Evolutionary conservation across 2,888 invertebrate species (phyloP), one percentile per base, ranked within the genome.

Genomic region (Helleia helle): DNA sequence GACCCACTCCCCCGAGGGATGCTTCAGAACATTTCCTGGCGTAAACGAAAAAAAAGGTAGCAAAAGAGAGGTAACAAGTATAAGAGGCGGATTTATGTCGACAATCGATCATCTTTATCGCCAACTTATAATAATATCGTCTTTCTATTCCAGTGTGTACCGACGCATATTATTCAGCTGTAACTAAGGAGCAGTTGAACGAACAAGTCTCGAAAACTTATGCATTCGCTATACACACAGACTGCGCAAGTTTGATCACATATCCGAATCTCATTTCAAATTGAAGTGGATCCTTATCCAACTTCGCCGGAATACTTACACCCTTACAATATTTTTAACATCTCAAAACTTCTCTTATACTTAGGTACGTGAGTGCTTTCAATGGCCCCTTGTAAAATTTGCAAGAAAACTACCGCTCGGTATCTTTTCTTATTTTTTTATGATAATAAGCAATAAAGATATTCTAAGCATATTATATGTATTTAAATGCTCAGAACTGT

Each of bases 231-330:
- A 22, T 22, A 22, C 22, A 22, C 8, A 22, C 22, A 22, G 22
- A 22, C 28, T 14, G 28, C 12, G 12, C 34, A 34, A 34, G 18
- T 34, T 34, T 34, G 34, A 34, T 34, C 34, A 22, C 34, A 22
- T 34, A 34, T 34, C 34, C 34, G 22, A 34, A 34, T 34, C 34
- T 34, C 34, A 34, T 34, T 34, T 12, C 18, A 34, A 34, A 34
- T 34, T 34, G 34, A 22, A 34, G 34, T 34, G 34, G 34, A 22
- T 34, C 34, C 34, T 34, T 34, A 12, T 34, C 34, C 34, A 34
- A 34, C 12, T 34, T 22, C 12, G 4, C 12, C 22, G 34, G 34
- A 22, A 34, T 34, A 34, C 34, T 34, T 34, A 34, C 12, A 18
- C 17, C 34, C 18, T 18, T 12, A 22, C 34, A 34, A 22, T 34